phyloP scores from a whole-genome alignment of 2,797 vertebrate species.

The Pteronotus mesoamericanus region DNA sequence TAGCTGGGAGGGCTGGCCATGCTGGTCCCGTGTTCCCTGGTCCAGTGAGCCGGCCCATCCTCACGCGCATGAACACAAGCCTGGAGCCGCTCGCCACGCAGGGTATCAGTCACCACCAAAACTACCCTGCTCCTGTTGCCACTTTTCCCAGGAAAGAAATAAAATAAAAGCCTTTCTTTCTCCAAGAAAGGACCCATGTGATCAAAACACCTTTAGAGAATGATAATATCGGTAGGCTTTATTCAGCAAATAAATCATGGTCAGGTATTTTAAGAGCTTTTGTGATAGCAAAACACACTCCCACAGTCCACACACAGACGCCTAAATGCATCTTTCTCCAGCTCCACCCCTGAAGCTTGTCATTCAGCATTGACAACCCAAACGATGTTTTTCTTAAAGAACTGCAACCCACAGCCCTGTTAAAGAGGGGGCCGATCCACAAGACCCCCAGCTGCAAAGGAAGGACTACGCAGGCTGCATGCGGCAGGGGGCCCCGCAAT shows the following conservation, averaged over 20 bases:
- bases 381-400: conserved; percentile 40
- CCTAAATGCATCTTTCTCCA: conserved; percentile 41
- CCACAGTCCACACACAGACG: conserved; percentile 21
- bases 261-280: conserved; percentile 71
- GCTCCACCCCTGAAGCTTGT: conserved; percentile 2
- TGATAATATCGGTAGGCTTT: conserved; percentile 74
- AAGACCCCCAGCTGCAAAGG: conserved; percentile 11
- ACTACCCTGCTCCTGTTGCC: conserved; percentile 16
- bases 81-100: conserved; percentile 9
- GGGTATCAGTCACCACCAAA: conserved; percentile 38
- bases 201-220: conserved; percentile 73
- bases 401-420: background rate
- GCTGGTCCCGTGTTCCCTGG: conserved; percentile 35
- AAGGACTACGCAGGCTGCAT: background rate
- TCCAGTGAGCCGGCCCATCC: conserved; percentile 31
- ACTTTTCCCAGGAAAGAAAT: conserved; percentile 66
- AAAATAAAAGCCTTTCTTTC: conserved; percentile 70
- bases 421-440: background rate
- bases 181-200: conserved; percentile 70
- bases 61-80: conserved; percentile 23
- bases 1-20: background rate
- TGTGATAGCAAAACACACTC: conserved; percentile 65
- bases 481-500: background rate
- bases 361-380: conserved; percentile 55
- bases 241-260: conserved; percentile 68